Evolutionary conservation across 2,797 vertebrate genomes (phyloP), one percentile per base, ranked within the genome.

Genomic region (Thunnus albacares): DNA sequence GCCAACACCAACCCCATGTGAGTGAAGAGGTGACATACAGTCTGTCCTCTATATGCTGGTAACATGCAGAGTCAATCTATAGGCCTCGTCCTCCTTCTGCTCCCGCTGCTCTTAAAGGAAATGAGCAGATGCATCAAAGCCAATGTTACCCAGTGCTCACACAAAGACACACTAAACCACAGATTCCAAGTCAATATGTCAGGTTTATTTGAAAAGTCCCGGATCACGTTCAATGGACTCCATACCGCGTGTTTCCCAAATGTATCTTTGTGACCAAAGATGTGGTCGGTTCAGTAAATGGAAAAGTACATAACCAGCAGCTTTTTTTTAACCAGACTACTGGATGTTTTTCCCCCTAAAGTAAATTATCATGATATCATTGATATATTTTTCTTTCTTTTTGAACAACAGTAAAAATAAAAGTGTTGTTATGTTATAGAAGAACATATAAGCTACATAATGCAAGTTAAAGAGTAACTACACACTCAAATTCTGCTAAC

Each of bases 1-100:
- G 18, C 7, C 1, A 28, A 28, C 49, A 57, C 61, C n/a, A 5
- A n/a, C 35, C 28, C 15, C 47, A 45, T 67, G 60, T 41, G 20
- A 38, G 60, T 28, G 26, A 69, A 18, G 15, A 66, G 60, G 30
- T 56, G 55, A 74, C 45, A 28, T n/a, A 43, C 17, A n/a, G 10
- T n/a, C n/a, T 61, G 57, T 76, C 15, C 22, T 14, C 30, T 41
- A 58, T 17, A 57, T 66, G 41, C 10, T 56, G 58, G 59, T 12
- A 15, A 6, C 49, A 52, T 68, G 52, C 58, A 47, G 28, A 38
- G 51, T 28, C 13, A 35, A 52, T 68, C 43, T 67, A 57, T 6
- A 55, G 4, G 20, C 26, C 18, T 22, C 4, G 2, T 33, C 20
- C 62, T 64, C 20, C 75, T 55, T 61, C 18, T 68, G 30, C n/a